Evolutionary conservation across 1,140 invertebrate genomes (phyloP).

Genomic region (Drosophila nasuta): DNA sequence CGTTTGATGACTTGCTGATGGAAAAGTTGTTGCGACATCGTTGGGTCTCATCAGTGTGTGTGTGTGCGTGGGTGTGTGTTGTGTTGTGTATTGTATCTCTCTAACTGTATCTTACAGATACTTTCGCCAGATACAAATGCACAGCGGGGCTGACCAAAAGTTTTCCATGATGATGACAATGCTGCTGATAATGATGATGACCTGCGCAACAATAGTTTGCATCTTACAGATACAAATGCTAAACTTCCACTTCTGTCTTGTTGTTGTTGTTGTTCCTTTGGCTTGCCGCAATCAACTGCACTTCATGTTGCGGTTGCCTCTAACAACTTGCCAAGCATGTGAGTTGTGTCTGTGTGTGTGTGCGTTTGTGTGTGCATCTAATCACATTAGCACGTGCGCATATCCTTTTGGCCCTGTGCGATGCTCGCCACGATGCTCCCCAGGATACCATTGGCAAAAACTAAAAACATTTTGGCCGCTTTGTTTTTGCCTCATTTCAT

Average conservation of each 20-base stretch:
- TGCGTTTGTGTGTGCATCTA: slow-evolving; percentile 59
- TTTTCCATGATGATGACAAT: slow-evolving; percentile 47
- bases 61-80: slow-evolving; percentile 3
- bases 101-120: slow-evolving; percentile 37
- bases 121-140: slow-evolving; percentile 16
- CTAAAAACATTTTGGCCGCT: slow-evolving; percentile 81
- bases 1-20: slow-evolving; percentile 74
- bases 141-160: slow-evolving; percentile 60
- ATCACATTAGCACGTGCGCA: slow-evolving; percentile 82
- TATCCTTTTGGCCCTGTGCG: slow-evolving; percentile 62
- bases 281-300: slow-evolving; percentile 80
- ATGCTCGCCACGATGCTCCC: slow-evolving; percentile 45
- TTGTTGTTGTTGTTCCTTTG: slow-evolving; percentile 48
- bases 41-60: slow-evolving; percentile 2
- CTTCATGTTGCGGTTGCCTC: slow-evolving; percentile 76
- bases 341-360: not conserved
- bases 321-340: slow-evolving; percentile 40
- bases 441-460: slow-evolving; percentile 65
- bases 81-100: not conserved
- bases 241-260: slow-evolving; percentile 43
- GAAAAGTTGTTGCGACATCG: slow-evolving; percentile 70
- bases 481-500: slow-evolving; percentile 81
- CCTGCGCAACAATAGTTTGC: slow-evolving; percentile 80
- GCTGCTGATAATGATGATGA: slow-evolving; percentile 62
- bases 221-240: slow-evolving; percentile 64